phyloP scores from a whole-genome alignment of 1,140 invertebrate genomes.

The Eciton burchellii region DNA sequence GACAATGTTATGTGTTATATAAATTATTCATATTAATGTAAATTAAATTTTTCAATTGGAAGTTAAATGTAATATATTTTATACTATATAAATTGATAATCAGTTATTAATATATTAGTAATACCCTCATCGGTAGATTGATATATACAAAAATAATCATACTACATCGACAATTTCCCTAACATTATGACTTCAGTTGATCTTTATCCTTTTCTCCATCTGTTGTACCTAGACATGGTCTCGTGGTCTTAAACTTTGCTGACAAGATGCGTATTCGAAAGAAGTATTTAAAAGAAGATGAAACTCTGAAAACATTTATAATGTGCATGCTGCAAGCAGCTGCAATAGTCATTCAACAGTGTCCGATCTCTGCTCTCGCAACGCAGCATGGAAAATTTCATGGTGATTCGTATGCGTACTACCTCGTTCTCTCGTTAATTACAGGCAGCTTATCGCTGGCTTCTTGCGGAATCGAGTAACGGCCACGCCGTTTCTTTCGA shows the following conservation, averaged over 20 bases:
- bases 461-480: constrained; percentile 37
- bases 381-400: constrained; percentile 24
- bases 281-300: not conserved
- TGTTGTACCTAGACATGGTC: not conserved
- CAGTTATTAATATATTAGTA: too few species aligned
- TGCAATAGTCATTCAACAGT: constrained; percentile 13
- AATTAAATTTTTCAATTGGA: too few species aligned
- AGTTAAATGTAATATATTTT: too few species aligned
- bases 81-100: too few species aligned
- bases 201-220: too few species aligned
- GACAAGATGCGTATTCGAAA: not conserved
- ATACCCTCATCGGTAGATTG: too few species aligned
- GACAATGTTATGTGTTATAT: too few species aligned
- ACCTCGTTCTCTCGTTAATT: constrained; percentile 74
- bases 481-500: constrained; percentile 33
- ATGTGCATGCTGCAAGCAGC: not conserved
- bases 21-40: too few species aligned
- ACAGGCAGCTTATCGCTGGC: constrained; percentile 55
- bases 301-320: not conserved
- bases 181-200: too few species aligned
- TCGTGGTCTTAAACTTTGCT: too few species aligned
- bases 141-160: too few species aligned
- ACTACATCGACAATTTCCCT: too few species aligned
- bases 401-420: constrained; percentile 58
- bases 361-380: constrained; percentile 30